These are phyloP conservation scores for Palythoa heliodiscus DNA, from an alignment of 92 coral and sea anemone species.

Conservation along the genomic window DNA sequence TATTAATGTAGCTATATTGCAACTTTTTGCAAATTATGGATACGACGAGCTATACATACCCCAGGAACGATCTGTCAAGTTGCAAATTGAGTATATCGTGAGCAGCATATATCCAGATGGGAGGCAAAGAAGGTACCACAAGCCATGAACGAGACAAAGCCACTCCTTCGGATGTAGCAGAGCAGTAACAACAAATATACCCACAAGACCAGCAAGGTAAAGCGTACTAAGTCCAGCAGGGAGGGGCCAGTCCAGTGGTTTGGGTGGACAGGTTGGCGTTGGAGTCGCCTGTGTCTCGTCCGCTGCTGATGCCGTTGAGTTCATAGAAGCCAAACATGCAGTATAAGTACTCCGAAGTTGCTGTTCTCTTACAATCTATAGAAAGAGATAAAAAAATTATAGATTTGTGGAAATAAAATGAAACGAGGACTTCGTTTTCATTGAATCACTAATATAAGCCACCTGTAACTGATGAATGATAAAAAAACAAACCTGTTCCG, in stretches of 20 bases:
- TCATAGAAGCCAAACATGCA: not conserved
- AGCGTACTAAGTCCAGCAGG: conserved; percentile 57
- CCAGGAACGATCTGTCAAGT: conserved; percentile 72
- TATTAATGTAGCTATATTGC: too few species aligned
- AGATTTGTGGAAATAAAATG: not conserved
- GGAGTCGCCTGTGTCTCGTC: conserved; percentile 13
- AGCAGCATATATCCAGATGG: conserved; percentile 64
- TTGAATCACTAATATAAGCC: too few species aligned
- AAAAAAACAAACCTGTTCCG: conserved; percentile 47
- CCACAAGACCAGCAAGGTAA: conserved; percentile 60
- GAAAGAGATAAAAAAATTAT: not conserved
- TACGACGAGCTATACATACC: conserved; percentile 36
- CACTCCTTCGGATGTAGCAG: conserved; percentile 61
- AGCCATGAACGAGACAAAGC: conserved; percentile 52
- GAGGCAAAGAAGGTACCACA: conserved; percentile 64
- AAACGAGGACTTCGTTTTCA: not conserved
- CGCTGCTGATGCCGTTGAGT: not conserved
- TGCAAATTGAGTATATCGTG: conserved; percentile 59
- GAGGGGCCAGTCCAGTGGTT: conserved; percentile 39
- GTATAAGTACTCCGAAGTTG: not conserved
- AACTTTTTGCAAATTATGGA: too few species aligned
- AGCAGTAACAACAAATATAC: conserved; percentile 55
- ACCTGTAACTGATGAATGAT: not conserved
- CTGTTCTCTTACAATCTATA: conserved; percentile 37
- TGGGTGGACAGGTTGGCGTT: not conserved